Conservation (phyloP, 53 echinoderm and acorn worm genomes). For the Crossaster papposus region DNA sequence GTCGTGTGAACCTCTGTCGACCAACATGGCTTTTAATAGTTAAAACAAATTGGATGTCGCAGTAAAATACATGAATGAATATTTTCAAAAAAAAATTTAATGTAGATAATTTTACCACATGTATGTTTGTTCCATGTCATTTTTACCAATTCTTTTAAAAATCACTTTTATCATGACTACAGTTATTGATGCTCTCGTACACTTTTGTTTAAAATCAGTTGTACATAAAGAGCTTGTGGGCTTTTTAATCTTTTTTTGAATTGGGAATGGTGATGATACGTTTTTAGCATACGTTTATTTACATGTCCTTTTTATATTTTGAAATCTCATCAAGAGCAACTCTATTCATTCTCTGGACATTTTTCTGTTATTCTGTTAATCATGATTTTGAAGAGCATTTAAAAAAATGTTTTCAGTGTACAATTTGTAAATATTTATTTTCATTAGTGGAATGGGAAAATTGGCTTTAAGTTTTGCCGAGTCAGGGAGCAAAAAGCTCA, state of each 20-base stretch:
- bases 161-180: background rate
- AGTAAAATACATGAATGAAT: too few relatives aligned
- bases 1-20: too few relatives aligned
- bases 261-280: background rate
- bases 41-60: too few relatives aligned
- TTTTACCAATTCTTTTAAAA: background rate
- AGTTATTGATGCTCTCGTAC: background rate
- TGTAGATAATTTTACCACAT: too few relatives aligned
- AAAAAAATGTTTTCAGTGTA: background rate
- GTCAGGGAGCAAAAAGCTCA: background rate
- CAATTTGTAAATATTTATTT: background rate
- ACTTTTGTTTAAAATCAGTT: background rate
- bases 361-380: background rate
- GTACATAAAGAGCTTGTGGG: background rate
- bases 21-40: too few relatives aligned
- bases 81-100: too few relatives aligned
- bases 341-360: background rate
- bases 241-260: background rate
- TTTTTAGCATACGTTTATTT: background rate
- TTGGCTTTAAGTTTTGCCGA: background rate
- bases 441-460: background rate
- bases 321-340: background rate
- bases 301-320: background rate
- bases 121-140: background rate
- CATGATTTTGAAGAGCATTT: background rate